These are phyloP conservation scores for Boloria euphrosyne DNA, from an alignment of 2,888 invertebrate genomes.

Conservation along the genomic window DNA sequence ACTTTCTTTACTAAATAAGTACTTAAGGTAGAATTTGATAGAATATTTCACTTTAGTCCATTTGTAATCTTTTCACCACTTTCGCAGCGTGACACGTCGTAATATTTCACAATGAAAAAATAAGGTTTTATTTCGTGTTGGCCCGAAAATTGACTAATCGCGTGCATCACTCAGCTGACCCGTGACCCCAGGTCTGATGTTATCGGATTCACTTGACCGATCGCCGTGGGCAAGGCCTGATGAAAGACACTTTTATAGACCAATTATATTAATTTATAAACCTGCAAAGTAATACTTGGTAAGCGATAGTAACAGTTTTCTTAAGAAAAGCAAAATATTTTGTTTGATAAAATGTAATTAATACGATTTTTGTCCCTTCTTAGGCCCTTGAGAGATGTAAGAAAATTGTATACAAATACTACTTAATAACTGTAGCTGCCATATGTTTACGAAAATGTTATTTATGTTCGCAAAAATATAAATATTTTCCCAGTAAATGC, in stretches of 20 bases:
- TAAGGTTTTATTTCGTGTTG: conserved; percentile 39
- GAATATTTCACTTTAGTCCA: conserved; percentile 8
- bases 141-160: conserved; percentile 47
- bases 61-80: conserved; percentile 41
- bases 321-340: not conserved
- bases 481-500: no score
- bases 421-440: no score
- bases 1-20: not conserved
- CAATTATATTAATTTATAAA: conserved; percentile 34
- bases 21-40: conserved; percentile 2
- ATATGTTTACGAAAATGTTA: no score
- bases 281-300: conserved; percentile 13
- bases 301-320: not conserved
- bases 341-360: no score
- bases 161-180: conserved; percentile 44
- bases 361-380: no score
- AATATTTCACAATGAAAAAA: conserved; percentile 41
- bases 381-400: no score
- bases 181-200: conserved; percentile 40
- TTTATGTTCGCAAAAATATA: no score
- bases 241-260: conserved; percentile 45
- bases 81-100: conserved; percentile 38
- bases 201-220: conserved; percentile 46
- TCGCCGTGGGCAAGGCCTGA: conserved; percentile 37
- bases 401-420: no score